These are phyloP conservation scores for Hedychridium roseum DNA, from an alignment of 2,888 invertebrate species.

Conservation along the genomic window DNA sequence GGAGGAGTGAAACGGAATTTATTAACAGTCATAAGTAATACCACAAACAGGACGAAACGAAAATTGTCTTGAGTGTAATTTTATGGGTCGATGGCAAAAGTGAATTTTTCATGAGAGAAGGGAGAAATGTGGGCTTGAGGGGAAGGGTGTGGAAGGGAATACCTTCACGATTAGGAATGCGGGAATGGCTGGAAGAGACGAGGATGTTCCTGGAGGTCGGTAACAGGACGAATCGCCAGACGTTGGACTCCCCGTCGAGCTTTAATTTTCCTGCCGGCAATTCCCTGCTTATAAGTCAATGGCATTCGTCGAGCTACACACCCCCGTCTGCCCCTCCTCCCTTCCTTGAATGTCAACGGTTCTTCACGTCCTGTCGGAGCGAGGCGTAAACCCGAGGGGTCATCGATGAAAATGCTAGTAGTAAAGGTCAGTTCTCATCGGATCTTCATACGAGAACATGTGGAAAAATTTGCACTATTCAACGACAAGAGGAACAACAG, in stretches of 20 bases:
- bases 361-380: too few relatives aligned
- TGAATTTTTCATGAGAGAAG: neutral
- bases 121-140: neutral
- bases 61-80: too few relatives aligned
- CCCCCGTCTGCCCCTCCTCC: neutral
- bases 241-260: slow-evolving; percentile 1
- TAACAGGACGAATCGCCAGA: neutral
- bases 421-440: too few relatives aligned
- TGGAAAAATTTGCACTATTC: too few relatives aligned
- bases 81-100: neutral
- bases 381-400: too few relatives aligned
- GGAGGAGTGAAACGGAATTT: too few relatives aligned
- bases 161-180: slow-evolving; percentile 17
- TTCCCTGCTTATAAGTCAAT: slow-evolving; percentile 8
- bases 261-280: slow-evolving; percentile 4
- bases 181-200: slow-evolving; percentile 6
- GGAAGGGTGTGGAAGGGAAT: slow-evolving; percentile 9
- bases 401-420: too few relatives aligned
- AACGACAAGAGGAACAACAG: too few relatives aligned
- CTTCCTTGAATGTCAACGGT: too few relatives aligned
- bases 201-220: neutral
- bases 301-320: neutral
- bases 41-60: too few relatives aligned
- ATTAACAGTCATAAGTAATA: too few relatives aligned
- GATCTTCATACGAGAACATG: too few relatives aligned